These are phyloP conservation scores for Datnioides undecimradiatus DNA, from an alignment of 2,113 vertebrate species.

Conservation along the genomic window DNA sequence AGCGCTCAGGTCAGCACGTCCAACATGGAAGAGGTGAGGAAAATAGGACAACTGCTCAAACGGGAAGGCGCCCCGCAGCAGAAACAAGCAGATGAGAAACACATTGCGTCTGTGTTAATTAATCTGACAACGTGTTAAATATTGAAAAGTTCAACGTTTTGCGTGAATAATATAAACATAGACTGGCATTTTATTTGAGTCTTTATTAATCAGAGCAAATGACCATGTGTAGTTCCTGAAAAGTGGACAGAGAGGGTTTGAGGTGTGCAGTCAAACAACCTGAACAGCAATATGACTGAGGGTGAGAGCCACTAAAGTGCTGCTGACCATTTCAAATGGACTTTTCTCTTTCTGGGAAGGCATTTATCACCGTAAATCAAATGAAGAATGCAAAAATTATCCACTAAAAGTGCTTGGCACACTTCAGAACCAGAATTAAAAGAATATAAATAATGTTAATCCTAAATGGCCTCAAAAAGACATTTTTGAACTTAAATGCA, in stretches of 20 bases:
- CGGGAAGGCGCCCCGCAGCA: background rate
- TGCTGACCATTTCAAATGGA: constrained; percentile 1
- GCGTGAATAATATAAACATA: constrained; percentile 2
- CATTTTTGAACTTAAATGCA: background rate
- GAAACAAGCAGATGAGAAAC: too few relatives aligned
- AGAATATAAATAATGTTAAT: constrained; percentile 48
- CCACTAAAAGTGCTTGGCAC: constrained; percentile 31
- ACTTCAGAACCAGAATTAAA: constrained; percentile 6
- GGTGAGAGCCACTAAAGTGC: constrained; percentile 9
- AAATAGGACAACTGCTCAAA: background rate
- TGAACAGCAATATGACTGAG: constrained; percentile 1
- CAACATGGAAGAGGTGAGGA: background rate
- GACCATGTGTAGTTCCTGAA: background rate
- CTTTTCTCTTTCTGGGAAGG: background rate
- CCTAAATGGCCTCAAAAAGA: background rate
- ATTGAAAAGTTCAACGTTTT: background rate
- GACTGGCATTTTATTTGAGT: background rate
- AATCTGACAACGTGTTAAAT: too few relatives aligned
- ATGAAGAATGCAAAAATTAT: background rate
- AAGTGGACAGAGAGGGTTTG: background rate
- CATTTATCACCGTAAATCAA: constrained; percentile 5
- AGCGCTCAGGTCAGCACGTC: background rate
- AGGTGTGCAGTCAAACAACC: background rate
- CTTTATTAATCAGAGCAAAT: constrained; percentile 55
- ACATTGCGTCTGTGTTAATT: too few relatives aligned